Evolutionary conservation across 1,140 invertebrate species (phyloP).

Genomic region (Muscidifurax raptorellus): DNA sequence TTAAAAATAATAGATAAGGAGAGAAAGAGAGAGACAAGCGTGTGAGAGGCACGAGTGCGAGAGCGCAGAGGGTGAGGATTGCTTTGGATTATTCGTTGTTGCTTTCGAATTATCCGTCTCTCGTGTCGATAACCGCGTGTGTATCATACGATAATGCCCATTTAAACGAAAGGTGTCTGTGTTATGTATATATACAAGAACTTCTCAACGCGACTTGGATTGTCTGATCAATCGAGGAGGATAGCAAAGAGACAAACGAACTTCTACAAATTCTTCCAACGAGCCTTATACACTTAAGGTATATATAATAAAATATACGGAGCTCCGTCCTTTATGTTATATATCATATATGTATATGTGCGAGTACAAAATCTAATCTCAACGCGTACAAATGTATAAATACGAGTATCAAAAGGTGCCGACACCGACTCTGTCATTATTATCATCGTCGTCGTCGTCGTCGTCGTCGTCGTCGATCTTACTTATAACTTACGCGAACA

Average conservation of each 20-base stretch:
- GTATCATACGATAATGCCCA: slow-evolving; percentile 8
- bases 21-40: not conserved
- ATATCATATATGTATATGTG: slow-evolving; percentile 14
- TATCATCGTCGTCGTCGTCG: slow-evolving; percentile 56
- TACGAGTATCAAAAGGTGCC: slow-evolving; percentile 64
- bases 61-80: not conserved
- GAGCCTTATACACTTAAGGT: not conserved
- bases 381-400: slow-evolving; percentile 70
- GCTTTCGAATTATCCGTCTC: not conserved
- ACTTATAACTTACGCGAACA: slow-evolving; percentile 35
- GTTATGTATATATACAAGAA: not conserved
- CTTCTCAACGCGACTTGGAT: not conserved
- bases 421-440: slow-evolving; percentile 51
- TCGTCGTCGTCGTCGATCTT: slow-evolving; percentile 56
- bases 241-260: slow-evolving; percentile 14
- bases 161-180: slow-evolving; percentile 10
- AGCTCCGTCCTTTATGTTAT: not conserved
- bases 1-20: not conserved
- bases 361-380: slow-evolving; percentile 48
- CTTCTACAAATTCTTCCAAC: not conserved
- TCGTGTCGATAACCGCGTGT: not conserved
- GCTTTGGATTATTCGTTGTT: not conserved
- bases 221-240: not conserved
- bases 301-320: slow-evolving; percentile 47
- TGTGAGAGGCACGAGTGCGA: not conserved